Percentiles rank a stretch among this genome's conserved stretches.
Conservation (phyloP, 2,888 invertebrate genomes). For the Acanthosepion lycidas region DNA sequence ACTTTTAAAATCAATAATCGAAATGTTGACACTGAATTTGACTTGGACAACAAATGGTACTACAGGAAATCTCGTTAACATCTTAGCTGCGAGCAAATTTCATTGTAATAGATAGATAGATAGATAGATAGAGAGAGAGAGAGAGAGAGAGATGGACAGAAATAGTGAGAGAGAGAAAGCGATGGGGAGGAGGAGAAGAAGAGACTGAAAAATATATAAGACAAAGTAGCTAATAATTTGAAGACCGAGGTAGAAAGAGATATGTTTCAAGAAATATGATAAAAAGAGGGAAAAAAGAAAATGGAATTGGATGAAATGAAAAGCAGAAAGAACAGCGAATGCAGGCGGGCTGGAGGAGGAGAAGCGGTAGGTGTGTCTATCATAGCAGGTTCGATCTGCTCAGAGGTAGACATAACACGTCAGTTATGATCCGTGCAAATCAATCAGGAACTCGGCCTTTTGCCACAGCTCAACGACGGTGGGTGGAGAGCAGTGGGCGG, state of each 20-base stretch:
- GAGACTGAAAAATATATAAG: not conserved
- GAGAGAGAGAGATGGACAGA: not conserved
- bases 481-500: not conserved
- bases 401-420: slow-evolving; percentile 33
- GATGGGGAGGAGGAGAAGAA: not conserved
- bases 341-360: not conserved
- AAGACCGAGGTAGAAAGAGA: too few relatives aligned
- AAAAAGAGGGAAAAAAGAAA: not conserved
- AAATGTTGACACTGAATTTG: not conserved
- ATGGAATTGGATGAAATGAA: not conserved
- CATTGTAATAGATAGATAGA: not conserved
- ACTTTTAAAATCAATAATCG: not conserved
- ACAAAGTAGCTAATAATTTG: not conserved
- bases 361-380: not conserved
- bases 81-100: too few relatives aligned
- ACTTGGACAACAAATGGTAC: not conserved
- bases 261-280: too few relatives aligned
- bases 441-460: not conserved
- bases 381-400: slow-evolving; percentile 11
- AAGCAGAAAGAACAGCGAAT: not conserved
- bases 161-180: not conserved
- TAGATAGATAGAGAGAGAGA: not conserved
- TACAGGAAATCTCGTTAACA: not conserved
- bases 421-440: slow-evolving; percentile 22
- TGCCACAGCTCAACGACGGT: not conserved